phyloP scores from a whole-genome alignment of 2,113 vertebrate genomes.

The Colaptes auratus region DNA sequence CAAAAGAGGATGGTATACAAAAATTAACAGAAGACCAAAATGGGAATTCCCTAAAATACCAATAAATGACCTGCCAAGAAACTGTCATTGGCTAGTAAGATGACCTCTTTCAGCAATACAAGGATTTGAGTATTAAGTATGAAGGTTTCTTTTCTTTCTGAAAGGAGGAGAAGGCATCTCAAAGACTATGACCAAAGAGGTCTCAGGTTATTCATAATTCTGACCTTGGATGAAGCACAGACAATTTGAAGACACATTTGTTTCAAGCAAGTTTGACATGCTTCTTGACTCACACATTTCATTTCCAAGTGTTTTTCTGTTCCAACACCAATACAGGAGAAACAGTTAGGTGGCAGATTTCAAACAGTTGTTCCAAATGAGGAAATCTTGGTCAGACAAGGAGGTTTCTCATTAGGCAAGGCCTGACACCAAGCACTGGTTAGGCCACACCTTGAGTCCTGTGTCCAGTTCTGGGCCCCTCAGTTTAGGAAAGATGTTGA shows the following conservation, averaged over 20 bases:
- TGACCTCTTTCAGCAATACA: background rate
- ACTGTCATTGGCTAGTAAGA: background rate
- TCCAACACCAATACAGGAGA: background rate
- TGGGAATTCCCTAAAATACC: background rate
- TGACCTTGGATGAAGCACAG: background rate
- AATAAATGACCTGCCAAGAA: background rate
- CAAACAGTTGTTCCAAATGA: background rate
- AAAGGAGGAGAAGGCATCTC: background rate
- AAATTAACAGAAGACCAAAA: background rate
- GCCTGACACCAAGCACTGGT: background rate
- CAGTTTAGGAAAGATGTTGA: too few species aligned
- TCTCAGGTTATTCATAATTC: background rate
- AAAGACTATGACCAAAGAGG: background rate
- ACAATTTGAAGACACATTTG: background rate
- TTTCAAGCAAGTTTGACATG: background rate
- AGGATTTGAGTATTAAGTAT: background rate
- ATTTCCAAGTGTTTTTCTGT: background rate
- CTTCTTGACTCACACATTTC: background rate
- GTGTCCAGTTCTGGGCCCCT: too few species aligned
- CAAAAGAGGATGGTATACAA: background rate
- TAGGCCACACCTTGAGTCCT: too few species aligned
- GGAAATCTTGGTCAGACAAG: background rate
- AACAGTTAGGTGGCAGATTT: background rate
- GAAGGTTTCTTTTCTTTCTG: background rate
- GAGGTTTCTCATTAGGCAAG: background rate